These are phyloP conservation scores for Cyprinodon variegatus DNA, from an alignment of 2,113 vertebrate genomes.

Conservation along the genomic window DNA sequence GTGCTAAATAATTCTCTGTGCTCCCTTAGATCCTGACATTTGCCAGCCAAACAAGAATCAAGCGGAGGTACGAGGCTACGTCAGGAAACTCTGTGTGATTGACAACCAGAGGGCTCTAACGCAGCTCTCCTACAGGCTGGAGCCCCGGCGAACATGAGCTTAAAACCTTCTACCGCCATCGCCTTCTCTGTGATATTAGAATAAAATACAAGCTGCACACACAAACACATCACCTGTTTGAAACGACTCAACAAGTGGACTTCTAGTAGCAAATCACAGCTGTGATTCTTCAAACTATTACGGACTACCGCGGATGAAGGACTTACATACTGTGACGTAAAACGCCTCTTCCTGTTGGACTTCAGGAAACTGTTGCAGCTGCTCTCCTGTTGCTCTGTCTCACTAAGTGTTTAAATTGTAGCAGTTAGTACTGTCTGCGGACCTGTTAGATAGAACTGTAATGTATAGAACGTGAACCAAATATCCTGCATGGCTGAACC, in stretches of 20 bases:
- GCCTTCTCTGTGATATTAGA: slow-evolving; percentile 62
- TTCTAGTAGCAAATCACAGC: slow-evolving; percentile 60
- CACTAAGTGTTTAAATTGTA: slow-evolving; percentile 37
- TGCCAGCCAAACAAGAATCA: slow-evolving; percentile 96
- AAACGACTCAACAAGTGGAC: slow-evolving; percentile 24
- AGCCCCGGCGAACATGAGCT: slow-evolving; percentile 90
- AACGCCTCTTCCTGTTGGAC: slow-evolving; percentile 60
- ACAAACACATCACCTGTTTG: slow-evolving; percentile 23
- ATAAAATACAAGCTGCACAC: slow-evolving; percentile 12
- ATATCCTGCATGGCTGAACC: slow-evolving; percentile 72
- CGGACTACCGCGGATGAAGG: slow-evolving; percentile 40
- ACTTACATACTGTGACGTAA: slow-evolving; percentile 65
- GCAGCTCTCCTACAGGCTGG: slow-evolving; percentile 95
- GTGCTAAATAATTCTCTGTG: slow-evolving; percentile 15
- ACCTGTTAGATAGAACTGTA: slow-evolving; percentile 71
- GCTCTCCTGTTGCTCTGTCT: slow-evolving; percentile 51
- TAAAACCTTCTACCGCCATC: slow-evolving; percentile 34
- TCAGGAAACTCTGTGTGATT: slow-evolving; percentile 95
- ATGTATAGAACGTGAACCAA: slow-evolving; percentile 72
- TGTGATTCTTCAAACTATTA: slow-evolving; percentile 37
- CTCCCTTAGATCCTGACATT: slow-evolving; percentile 86
- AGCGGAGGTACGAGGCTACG: slow-evolving; percentile 93
- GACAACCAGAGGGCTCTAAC: slow-evolving; percentile 99
- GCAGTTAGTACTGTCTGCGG: slow-evolving; percentile 57
- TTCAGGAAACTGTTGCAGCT: slow-evolving; percentile 40